Percentiles rank a stretch among this genome's conserved stretches.
Conservation (phyloP, 2,888 invertebrate genomes). For the Mythimna impura region DNA sequence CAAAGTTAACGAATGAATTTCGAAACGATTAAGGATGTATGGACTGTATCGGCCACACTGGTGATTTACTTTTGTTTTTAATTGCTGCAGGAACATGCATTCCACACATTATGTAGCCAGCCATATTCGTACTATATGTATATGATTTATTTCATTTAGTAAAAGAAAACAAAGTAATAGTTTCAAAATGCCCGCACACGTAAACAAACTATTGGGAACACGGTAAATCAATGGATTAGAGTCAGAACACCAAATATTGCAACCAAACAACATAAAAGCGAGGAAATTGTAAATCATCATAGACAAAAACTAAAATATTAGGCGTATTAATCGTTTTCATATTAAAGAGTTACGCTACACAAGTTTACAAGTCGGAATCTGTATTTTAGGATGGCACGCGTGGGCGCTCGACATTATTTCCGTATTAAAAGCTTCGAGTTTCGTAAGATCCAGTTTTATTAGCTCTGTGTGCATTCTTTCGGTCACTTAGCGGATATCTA, state of each 20-base stretch:
- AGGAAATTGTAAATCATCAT: slow-evolving; percentile 67
- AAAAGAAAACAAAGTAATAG: slow-evolving; percentile 24
- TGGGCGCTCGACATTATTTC: slow-evolving; percentile 81
- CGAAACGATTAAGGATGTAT: slow-evolving; percentile 80
- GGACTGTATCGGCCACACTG: slow-evolving; percentile 55
- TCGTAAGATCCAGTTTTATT: slow-evolving; percentile 79
- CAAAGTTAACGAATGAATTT: slow-evolving; percentile 82
- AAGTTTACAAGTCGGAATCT: slow-evolving; percentile 68
- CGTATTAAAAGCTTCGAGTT: slow-evolving; percentile 76
- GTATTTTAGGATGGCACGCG: slow-evolving; percentile 69
- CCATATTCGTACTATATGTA: slow-evolving; percentile 2
- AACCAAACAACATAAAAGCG: slow-evolving; percentile 62
- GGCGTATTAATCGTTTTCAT: slow-evolving; percentile 71
- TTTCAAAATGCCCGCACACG: slow-evolving; percentile 28
- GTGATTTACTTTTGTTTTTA: slow-evolving; percentile 60
- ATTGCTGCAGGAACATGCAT: slow-evolving; percentile 43
- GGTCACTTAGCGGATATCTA: slow-evolving; percentile 83
- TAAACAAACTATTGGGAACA: slow-evolving; percentile 34
- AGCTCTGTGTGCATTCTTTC: slow-evolving; percentile 73
- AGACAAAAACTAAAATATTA: slow-evolving; percentile 68
- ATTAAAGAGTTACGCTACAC: slow-evolving; percentile 70
- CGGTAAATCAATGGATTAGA: slow-evolving; percentile 65
- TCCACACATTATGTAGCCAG: slow-evolving; percentile 22
- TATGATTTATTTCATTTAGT: slow-evolving; percentile 27
- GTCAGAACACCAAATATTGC: slow-evolving; percentile 64